phyloP scores from a whole-genome alignment of 2,113 vertebrate species.

The Aplodontia rufa region DNA sequence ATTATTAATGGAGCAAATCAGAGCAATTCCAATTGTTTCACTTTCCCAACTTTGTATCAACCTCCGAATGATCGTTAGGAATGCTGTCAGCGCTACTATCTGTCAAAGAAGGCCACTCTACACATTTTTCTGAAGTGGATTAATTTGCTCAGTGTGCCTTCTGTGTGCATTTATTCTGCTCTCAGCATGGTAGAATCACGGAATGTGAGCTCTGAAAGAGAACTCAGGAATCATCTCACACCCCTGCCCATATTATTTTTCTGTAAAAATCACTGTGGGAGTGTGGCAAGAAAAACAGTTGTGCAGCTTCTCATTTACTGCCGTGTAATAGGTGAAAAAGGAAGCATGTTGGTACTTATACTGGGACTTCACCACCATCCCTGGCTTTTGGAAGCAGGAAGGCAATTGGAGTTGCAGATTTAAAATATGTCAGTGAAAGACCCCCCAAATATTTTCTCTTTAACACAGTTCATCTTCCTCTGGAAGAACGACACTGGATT shows the following conservation, averaged over 20 bases:
- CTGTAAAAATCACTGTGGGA: conserved; percentile 54
- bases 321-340: conserved; percentile 38
- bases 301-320: conserved; percentile 52
- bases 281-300: conserved; percentile 52
- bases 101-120: background rate
- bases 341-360: background rate
- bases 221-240: background rate
- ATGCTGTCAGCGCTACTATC: background rate
- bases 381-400: background rate
- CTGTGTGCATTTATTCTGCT: conserved; percentile 1
- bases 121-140: background rate
- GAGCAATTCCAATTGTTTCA: background rate
- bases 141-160: background rate
- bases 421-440: background rate
- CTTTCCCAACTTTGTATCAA: background rate
- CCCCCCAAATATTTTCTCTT: background rate
- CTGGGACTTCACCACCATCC: background rate
- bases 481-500: background rate
- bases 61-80: background rate
- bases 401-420: background rate
- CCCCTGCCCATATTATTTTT: background rate
- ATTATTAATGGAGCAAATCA: background rate
- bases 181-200: background rate
- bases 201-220: background rate
- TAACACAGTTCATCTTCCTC: background rate